Percentiles rank a stretch among this genome's conserved stretches.
These are phyloP conservation scores for Brassicogethes aeneus DNA, from an alignment of 2,888 invertebrate species.

Conservation along the genomic window DNA sequence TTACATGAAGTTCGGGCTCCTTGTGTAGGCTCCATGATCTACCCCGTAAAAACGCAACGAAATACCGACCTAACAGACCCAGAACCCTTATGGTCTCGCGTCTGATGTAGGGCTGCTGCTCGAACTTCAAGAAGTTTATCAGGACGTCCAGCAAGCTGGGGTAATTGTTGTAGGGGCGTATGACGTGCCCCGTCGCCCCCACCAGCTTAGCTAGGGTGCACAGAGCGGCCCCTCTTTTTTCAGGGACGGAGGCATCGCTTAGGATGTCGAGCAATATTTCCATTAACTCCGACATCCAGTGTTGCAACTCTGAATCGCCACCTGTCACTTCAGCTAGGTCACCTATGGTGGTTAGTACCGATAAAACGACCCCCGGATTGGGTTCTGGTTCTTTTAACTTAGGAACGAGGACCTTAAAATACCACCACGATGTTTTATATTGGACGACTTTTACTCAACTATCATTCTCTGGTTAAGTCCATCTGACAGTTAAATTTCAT, in stretches of 20 bases:
- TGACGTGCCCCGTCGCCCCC: constrained; percentile 93
- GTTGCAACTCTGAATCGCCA: constrained; percentile 77
- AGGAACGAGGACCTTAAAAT: constrained; percentile 67
- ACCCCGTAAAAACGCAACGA: no score
- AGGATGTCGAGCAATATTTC: constrained; percentile 85
- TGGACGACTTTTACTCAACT: no score
- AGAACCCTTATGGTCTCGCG: constrained; percentile 90
- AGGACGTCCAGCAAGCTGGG: constrained; percentile 88
- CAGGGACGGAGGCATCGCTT: constrained; percentile 91
- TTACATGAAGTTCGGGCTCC: no score
- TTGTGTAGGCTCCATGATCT: no score
- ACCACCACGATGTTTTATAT: background rate
- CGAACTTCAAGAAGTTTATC: constrained; percentile 92
- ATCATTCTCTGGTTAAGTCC: no score
- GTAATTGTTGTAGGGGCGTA: constrained; percentile 91
- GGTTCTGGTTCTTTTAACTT: constrained; percentile 86
- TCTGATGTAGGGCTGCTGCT: constrained; percentile 81
- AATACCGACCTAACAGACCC: constrained; percentile 57
- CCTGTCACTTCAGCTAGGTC: constrained; percentile 90
- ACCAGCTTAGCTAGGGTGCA: constrained; percentile 95
- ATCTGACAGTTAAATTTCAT: no score
- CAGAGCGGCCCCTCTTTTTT: constrained; percentile 89
- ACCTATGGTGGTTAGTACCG: constrained; percentile 87
- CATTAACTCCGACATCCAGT: constrained; percentile 83
- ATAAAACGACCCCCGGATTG: constrained; percentile 89